phyloP scores from a whole-genome alignment of 2,797 vertebrate species.

The Acanthurus lineatus region DNA sequence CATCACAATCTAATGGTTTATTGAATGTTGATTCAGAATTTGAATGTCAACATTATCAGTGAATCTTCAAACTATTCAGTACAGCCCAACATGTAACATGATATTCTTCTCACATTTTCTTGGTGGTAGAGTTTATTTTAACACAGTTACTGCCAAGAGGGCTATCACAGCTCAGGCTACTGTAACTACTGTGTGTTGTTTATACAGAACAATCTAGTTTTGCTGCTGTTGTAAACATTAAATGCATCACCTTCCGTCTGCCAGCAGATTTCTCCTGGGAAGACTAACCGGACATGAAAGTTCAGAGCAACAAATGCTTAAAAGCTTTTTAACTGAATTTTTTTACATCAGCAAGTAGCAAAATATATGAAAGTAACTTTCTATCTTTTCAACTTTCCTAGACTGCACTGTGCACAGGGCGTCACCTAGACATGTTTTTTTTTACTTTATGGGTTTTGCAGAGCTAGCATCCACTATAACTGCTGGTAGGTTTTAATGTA shows the following conservation, averaged over 20 bases:
- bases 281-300: conserved; percentile 17
- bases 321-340: conserved; percentile 32
- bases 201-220: conserved; percentile 22
- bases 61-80: no score
- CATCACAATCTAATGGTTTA: no score
- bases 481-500: conserved; percentile 20
- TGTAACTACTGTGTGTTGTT: conserved; percentile 27
- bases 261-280: conserved; percentile 16
- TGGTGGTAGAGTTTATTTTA: neutral
- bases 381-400: neutral
- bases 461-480: neutral
- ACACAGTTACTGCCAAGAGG: neutral
- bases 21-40: no score
- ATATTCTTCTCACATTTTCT: neutral
- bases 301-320: neutral
- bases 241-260: conserved; percentile 30
- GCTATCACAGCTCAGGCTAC: neutral
- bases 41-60: no score
- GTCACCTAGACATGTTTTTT: conserved; percentile 4
- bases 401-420: neutral
- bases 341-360: neutral
- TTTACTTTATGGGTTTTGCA: conserved; percentile 6
- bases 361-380: neutral
- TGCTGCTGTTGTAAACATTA: conserved; percentile 42
- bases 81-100: neutral